Conservation (phyloP, 2,888 invertebrate genomes). For the Aplocera efformata region DNA sequence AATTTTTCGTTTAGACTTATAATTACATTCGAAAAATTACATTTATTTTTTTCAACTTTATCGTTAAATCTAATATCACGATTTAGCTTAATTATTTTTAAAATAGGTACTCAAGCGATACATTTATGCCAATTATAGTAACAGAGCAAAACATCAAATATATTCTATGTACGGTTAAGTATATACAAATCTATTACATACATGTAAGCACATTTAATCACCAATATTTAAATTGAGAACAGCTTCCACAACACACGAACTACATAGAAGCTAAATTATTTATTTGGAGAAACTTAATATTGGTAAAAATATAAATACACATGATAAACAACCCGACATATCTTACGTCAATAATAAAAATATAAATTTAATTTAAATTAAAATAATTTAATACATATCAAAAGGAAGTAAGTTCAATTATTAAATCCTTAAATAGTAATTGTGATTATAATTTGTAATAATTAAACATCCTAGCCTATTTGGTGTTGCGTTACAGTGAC, state of each 20-base stretch:
- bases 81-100: slow-evolving; percentile 75
- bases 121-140: slow-evolving; percentile 61
- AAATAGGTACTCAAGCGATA: slow-evolving; percentile 71
- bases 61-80: slow-evolving; percentile 79
- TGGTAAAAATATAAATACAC: neutral
- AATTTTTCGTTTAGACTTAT: slow-evolving; percentile 73
- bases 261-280: slow-evolving; percentile 12
- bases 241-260: slow-evolving; percentile 11
- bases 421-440: slow-evolving; percentile 27
- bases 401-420: slow-evolving; percentile 13
- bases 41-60: slow-evolving; percentile 76
- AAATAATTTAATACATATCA: slow-evolving; percentile 5
- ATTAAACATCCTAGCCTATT: slow-evolving; percentile 57
- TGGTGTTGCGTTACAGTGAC: slow-evolving; percentile 76
- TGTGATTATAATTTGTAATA: slow-evolving; percentile 43
- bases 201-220: slow-evolving; percentile 24
- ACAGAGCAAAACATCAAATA: slow-evolving; percentile 56
- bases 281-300: slow-evolving; percentile 1
- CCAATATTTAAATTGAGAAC: slow-evolving; percentile 12
- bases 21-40: slow-evolving; percentile 80
- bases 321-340: neutral
- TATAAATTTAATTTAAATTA: slow-evolving; percentile 13
- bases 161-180: slow-evolving; percentile 7
- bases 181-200: slow-evolving; percentile 23
- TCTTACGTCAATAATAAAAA: neutral